Evolutionary conservation across 2,797 vertebrate species (phyloP), one percentile per base, ranked within the genome.

Genomic region (Lophius americanus): DNA sequence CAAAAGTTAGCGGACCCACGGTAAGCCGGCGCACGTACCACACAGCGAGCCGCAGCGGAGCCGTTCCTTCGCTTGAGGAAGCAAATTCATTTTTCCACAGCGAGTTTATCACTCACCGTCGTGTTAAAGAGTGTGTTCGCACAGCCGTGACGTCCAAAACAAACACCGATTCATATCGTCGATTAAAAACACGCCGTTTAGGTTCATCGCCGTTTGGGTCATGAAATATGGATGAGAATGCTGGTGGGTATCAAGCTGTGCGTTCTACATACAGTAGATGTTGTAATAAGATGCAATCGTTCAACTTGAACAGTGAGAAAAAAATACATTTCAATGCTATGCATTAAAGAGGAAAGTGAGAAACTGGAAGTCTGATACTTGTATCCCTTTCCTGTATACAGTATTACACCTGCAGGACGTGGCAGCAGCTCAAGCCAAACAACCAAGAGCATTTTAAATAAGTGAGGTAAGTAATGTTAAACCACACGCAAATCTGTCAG

Each of bases 141-240:
- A 76, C 35, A 72, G 64, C 33, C 61, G 46, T 55, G 14, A 63
- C 60, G 59, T 85, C 83, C 83, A 91, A 91, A 85, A 62, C 58
- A 91, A 91, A 90, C 75, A 87, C 54, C 37, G 74, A 85, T 70
- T 73, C 61, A 51, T 73, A 74, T 62, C 68, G 79, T 51, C 81
- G 72, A 90, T 90, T 77, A 88, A 74, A 23, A 23, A 23, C 72
- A 70, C 23, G 23, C 32, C 14, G 64, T 80, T 83, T 69, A 47
- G 63, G 71, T 76, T 70, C 53, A 61, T 75, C 66, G 73, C 51
- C 42, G 49, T 50, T 63, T 12, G 42, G 51, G 36, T 73, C 36
- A 53, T 62, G 73, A 69, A 51, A 68, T 23, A 9, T 11, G 8
- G 33, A n/a, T 9, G 11, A 12, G 6, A 57, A 43, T 55, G 33